Conservation (phyloP, 2,888 invertebrate genomes). For the Euproctis similis region DNA sequence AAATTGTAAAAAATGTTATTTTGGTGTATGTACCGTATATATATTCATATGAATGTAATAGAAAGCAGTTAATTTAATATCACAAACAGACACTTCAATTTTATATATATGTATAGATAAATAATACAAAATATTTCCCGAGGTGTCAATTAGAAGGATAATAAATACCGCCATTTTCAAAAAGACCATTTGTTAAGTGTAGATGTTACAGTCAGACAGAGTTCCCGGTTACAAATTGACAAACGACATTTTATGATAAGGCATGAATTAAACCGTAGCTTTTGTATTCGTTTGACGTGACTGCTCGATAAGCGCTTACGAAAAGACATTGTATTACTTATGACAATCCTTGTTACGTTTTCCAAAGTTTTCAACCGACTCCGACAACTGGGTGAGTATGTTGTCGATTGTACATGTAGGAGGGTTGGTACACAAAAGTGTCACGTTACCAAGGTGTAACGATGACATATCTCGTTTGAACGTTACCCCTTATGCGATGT, state of each 20-base stretch:
- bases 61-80: too few relatives aligned
- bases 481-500: conserved; percentile 29
- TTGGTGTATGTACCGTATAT: too few relatives aligned
- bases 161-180: conserved; percentile 45
- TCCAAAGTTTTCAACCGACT: conserved; percentile 65
- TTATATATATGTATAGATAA: too few relatives aligned
- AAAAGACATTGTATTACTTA: conserved; percentile 37
- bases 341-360: conserved; percentile 50
- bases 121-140: too few relatives aligned
- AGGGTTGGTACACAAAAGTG: conserved; percentile 46
- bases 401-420: conserved; percentile 67
- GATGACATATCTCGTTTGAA: conserved; percentile 44
- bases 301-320: conserved; percentile 60
- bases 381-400: conserved; percentile 71
- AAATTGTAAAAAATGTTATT: too few relatives aligned
- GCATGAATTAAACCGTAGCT: conserved; percentile 62
- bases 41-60: too few relatives aligned
- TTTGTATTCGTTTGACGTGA: conserved; percentile 73
- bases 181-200: conserved; percentile 63
- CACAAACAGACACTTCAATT: too few relatives aligned
- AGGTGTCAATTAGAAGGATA: conserved; percentile 56
- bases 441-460: conserved; percentile 53
- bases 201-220: conserved; percentile 58
- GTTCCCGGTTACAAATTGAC: conserved; percentile 62
- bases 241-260: conserved; percentile 60